Evolutionary conservation across 2,113 vertebrate species (phyloP).

Genomic region (Lophochroa leadbeateri): DNA sequence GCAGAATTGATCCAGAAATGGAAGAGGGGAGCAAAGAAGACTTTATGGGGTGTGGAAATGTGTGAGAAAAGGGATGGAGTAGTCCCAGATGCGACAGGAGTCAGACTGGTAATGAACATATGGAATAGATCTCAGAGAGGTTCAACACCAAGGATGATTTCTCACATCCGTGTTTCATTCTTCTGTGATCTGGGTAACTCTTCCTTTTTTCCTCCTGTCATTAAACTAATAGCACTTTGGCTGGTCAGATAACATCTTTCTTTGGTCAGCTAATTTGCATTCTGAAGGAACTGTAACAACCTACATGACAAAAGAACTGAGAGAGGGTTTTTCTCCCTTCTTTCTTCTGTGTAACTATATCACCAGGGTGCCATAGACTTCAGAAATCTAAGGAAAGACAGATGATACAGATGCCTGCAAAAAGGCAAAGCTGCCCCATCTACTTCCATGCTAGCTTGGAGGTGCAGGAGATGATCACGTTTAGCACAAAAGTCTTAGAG

Average conservation of each 20-base stretch:
- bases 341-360: neutral
- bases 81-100: neutral
- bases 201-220: neutral
- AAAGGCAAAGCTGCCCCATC: neutral
- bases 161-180: neutral
- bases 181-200: neutral
- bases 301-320: neutral
- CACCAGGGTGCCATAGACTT: neutral
- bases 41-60: neutral
- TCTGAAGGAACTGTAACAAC: neutral
- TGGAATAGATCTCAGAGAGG: neutral
- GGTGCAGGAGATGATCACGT: neutral
- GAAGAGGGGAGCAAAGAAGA: neutral
- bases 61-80: neutral
- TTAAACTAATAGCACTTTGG: neutral
- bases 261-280: neutral
- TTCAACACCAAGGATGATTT: neutral
- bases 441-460: neutral
- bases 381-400: neutral
- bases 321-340: neutral
- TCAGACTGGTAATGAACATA: neutral
- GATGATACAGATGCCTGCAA: neutral
- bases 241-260: neutral
- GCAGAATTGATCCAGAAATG: neutral
- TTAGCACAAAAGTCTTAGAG: neutral